Base-by-base conservation (phyloP, 2,113 vertebrate genomes). In the Microcebus jonahi region DNA sequence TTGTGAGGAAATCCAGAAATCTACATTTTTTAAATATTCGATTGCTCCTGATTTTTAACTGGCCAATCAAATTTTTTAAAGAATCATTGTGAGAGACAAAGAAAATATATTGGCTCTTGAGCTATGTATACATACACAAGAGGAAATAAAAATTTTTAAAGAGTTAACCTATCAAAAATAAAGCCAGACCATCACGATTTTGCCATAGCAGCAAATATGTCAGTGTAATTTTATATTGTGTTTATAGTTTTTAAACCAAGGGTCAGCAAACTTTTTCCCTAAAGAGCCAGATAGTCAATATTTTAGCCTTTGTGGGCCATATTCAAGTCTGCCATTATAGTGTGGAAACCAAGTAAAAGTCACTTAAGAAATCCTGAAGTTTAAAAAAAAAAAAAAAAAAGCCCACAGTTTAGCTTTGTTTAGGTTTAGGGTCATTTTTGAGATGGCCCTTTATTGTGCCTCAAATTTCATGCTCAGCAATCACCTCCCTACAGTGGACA, bases 391-490 rank as follows among this genome's bases (percentile, higher is more conserved):
- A 81, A 75, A 48, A 48, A 48, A 48, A 48, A 34, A 45, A 45
- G 48, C 10, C 36, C 70, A 65, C 6, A 53, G 8, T 18, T 79
- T 73, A 76, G 34, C 42, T 75, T 84, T 53, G 3, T 61, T 59
- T 71, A 45, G 50, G 57, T 53, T 85, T 91, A 50, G 34, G 39
- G 67, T 94, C 76, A 39, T 92, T 95, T 94, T 90, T 50, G 23
- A 29, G 42, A 68, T 70, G 68, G 20, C 6, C 18, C 6, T 89
- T 88, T 70, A 11, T 59, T 76, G 25, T 57, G 31, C 42, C 59
- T 91, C 73, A 68, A 5, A 82, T 79, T 94, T 86, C 36, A 82
- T 42, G 9, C 53, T 86, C 42, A 45, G 39, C 18, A 31, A 91
- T 18, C 9, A 92, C 55, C 36, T 92, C 77, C 59, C 57, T 75